Evolutionary conservation across 2,113 vertebrate species (phyloP).

Genomic region (Thunnus thynnus): DNA sequence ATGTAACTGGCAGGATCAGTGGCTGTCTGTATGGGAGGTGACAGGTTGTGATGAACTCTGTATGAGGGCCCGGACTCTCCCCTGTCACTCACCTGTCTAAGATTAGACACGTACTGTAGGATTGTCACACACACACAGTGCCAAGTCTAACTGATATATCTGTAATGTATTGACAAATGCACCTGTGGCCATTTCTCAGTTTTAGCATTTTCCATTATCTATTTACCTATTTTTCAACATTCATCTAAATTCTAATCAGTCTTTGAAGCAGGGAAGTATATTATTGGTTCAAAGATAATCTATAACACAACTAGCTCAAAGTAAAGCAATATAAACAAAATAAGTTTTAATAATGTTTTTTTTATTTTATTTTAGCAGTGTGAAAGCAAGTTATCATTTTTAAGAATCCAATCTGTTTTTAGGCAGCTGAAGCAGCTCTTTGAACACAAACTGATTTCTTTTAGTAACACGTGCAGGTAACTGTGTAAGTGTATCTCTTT

Average conservation of each 20-base stretch:
- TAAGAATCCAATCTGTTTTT: slow-evolving; percentile 3
- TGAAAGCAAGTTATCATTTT: slow-evolving; percentile 21
- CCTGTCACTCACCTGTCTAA: slow-evolving; percentile 69
- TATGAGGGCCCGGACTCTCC: slow-evolving; percentile 46
- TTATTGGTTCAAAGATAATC: slow-evolving; percentile 1
- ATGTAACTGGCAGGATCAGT: slow-evolving; percentile 59
- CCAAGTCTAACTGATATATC: slow-evolving; percentile 46
- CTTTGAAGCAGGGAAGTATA: slow-evolving; percentile 6
- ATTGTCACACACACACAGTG: slow-evolving; percentile 46
- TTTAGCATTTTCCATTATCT: slow-evolving; percentile 23
- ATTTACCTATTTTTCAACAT: not conserved
- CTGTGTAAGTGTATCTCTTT: slow-evolving; percentile 44
- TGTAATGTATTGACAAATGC: slow-evolving; percentile 44
- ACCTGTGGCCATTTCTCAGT: slow-evolving; percentile 58
- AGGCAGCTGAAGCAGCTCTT: slow-evolving; percentile 33
- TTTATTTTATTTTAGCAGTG: slow-evolving; percentile 32
- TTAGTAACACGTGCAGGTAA: slow-evolving; percentile 43
- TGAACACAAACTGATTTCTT: slow-evolving; percentile 49
- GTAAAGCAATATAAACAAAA: slow-evolving; percentile 29
- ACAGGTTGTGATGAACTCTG: slow-evolving; percentile 72
- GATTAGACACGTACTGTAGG: slow-evolving; percentile 52
- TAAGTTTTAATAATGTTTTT: slow-evolving; percentile 1
- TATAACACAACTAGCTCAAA: not conserved
- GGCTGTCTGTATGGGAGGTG: slow-evolving; percentile 55
- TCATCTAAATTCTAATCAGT: slow-evolving; percentile 1